Base-by-base conservation (phyloP, 2,113 vertebrate species). In the Oceanites oceanicus region DNA sequence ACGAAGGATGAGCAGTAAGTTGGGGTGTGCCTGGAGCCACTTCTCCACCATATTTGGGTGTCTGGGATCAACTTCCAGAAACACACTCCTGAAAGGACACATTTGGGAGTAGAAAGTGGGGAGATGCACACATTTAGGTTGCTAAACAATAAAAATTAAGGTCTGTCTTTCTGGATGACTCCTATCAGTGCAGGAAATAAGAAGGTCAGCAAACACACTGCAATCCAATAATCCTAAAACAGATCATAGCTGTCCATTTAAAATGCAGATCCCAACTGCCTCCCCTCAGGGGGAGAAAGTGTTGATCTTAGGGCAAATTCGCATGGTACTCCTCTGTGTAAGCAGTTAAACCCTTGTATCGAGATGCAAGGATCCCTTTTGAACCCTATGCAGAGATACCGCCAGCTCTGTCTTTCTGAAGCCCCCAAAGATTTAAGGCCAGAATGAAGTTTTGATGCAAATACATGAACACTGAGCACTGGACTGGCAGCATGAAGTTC, bases 21-120 rank as follows among this genome's bases (percentile, higher is more conserved):
- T 76, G 17, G 97, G 97, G 29, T 68, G 93, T 80, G 94, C 95
- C 92, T 98, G 96, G 67, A 99, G 98, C 99, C 99, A 99, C n/a
- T 61, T 96, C 45, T 85, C 93, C 65, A 99, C 97, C 77, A 99
- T 98, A 42, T 88, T 72, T 40, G 99, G 99, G 65, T 99, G 99
- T 36, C 98, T 98, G 67, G 99, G 98, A 79, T 99, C 99, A 78
- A 99, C 99, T 97, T 99, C 99, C 87, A 99, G 97, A 98, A 99
- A 99, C 86, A 99, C 61, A 11, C 97, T 98, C 25, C 99, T 99
- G 97, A 58, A 70, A 92, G 47, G 47, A 90, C 53, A 93, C 4
- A 29, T 59, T 38, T 82, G 27, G 22, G 50, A 87, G 18, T 2
- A 67, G 22, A 22, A 67, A 55, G 1, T 23, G 58, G 27, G 68